phyloP scores from a whole-genome alignment of 2,113 vertebrate species.

The Meriones unguiculatus region DNA sequence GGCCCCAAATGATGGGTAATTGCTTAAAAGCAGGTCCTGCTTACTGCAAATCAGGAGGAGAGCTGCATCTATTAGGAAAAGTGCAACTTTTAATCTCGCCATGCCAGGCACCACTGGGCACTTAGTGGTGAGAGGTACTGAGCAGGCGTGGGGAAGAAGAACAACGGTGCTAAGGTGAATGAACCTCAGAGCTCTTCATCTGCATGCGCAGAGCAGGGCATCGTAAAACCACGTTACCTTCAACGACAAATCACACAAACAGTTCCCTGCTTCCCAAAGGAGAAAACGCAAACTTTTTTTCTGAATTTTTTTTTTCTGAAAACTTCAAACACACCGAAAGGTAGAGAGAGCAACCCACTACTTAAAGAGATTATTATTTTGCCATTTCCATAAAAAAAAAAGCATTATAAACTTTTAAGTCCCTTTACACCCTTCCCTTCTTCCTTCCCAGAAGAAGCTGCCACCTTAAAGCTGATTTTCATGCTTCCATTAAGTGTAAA shows the following conservation, averaged over 20 bases:
- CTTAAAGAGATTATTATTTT: slow-evolving; percentile 28
- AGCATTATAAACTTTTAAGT: slow-evolving; percentile 42
- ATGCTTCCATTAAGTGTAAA: slow-evolving; percentile 16
- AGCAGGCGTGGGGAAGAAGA: slow-evolving; percentile 55
- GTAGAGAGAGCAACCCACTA: neutral
- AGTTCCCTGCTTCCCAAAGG: neutral
- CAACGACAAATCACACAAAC: slow-evolving; percentile 54
- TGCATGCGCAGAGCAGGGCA: slow-evolving; percentile 23
- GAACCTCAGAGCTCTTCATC: slow-evolving; percentile 49
- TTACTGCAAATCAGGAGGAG: slow-evolving; percentile 75
- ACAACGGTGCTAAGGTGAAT: slow-evolving; percentile 13
- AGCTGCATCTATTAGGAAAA: slow-evolving; percentile 76
- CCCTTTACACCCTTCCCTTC: neutral
- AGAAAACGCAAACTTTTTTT: slow-evolving; percentile 26
- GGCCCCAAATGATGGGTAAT: slow-evolving; percentile 74
- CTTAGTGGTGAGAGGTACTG: neutral
- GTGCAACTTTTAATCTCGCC: slow-evolving; percentile 71
- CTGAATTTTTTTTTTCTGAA: neutral
- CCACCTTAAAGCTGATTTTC: neutral
- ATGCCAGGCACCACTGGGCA: slow-evolving; percentile 62
- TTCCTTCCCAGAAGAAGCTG: slow-evolving; percentile 25
- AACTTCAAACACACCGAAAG: slow-evolving; percentile 49
- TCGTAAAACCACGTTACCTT: slow-evolving; percentile 58
- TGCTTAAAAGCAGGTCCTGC: slow-evolving; percentile 76
- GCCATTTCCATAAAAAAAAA: neutral